Conservation (phyloP, 2,113 vertebrate genomes). For the Malurus elegans region DNA sequence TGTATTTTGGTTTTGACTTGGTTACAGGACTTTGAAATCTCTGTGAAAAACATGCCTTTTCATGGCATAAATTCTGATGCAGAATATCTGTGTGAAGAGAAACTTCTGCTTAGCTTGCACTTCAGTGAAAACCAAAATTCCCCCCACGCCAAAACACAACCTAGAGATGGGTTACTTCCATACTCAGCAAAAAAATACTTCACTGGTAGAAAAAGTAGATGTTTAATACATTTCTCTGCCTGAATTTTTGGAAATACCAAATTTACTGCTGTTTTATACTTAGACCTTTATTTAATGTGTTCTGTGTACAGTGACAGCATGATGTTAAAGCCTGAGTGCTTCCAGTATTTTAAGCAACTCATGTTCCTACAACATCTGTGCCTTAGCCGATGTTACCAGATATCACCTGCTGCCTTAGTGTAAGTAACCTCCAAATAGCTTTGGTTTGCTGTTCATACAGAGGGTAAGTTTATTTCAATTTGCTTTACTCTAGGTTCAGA, state of each 20-base stretch:
- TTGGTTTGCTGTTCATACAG: neutral
- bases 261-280: neutral
- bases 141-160: too few relatives aligned
- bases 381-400: conserved; percentile 93
- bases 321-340: conserved; percentile 83
- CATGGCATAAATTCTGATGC: neutral
- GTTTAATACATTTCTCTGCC: neutral
- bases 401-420: conserved; percentile 83
- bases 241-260: neutral
- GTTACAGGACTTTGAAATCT: neutral
- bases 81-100: neutral
- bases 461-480: neutral
- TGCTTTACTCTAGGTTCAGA: neutral
- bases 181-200: neutral
- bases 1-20: neutral
- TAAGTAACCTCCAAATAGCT: conserved; percentile 56
- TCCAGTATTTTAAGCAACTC: conserved; percentile 81
- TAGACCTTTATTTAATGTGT: neutral
- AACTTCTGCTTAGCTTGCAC: neutral
- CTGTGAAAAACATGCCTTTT: neutral
- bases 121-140: neutral
- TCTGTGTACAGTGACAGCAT: conserved; percentile 84
- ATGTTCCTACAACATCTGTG: conserved; percentile 79
- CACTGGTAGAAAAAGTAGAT: neutral
- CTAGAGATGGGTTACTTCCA: neutral